Evolutionary conservation across 2,888 invertebrate species (phyloP), one percentile per base, ranked within the genome.

Genomic region (Trissonchulus sp.): DNA sequence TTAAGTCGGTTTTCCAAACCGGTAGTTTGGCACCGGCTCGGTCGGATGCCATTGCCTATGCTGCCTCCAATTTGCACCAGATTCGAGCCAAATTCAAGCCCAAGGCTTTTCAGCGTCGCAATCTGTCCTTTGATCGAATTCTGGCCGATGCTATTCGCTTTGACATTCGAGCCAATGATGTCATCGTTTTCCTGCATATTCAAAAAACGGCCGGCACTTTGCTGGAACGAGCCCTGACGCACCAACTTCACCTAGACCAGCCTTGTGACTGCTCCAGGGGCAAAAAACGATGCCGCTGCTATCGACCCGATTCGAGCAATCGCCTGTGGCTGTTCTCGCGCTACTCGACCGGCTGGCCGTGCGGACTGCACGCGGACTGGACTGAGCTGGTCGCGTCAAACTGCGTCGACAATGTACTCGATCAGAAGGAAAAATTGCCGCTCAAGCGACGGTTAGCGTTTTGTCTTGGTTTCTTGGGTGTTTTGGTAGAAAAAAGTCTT

Each of bases 161-260:
- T 62, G 80, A 85, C 78, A 80, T 85, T 23, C 81, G 82, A n/a
- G 92, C 92, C 18, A 92, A 93, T 83, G 98, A 99, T 88, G 98
- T 99, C 75, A 92, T 99, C 89, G 97, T 99, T 74, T 90, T 99
- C 89, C 88, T 99, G 80, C 98, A 99, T 86, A 97, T 99, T 86
- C 99, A 99, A 87, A 99, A 99, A 88, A 99, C 98, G 74, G 98
- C 98, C 75, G 99, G 99, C 36, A 98, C 98, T 63, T 85, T 94
- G 3, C 98, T 99, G 85, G 99, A 98, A 74, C 91, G 92, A 84
- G 96, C 97, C 87, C 89, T 99, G 81, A 97, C 98, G 76, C 91
- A 92, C 87, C 94, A 98, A 88, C 89, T 98, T 83, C 93, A 94
- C 86, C 87, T 92, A 76, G 90, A 93, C 88, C 90, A 92, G 82